Conservation (phyloP, 2,113 vertebrate genomes). For the Plecotus auritus region DNA sequence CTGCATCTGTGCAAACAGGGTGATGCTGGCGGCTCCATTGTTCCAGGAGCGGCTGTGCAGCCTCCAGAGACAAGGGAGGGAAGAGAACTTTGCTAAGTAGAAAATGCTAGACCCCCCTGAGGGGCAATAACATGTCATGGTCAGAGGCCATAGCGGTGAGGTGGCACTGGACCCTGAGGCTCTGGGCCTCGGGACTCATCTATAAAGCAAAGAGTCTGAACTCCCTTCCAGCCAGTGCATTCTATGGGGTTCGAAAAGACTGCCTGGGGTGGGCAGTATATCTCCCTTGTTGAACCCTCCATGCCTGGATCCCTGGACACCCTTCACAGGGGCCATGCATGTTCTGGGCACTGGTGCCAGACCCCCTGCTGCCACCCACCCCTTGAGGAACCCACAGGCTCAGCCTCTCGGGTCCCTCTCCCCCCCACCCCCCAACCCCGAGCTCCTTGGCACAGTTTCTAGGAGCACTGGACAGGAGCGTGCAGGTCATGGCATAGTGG, state of each 20-base stretch:
- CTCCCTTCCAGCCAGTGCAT: neutral
- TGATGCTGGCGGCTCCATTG: accelerated
- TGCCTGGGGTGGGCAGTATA: no score
- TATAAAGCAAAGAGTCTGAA: neutral
- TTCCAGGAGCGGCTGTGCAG: neutral
- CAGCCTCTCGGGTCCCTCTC: neutral
- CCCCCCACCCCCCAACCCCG: no score
- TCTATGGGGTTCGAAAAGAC: neutral
- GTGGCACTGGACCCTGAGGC: neutral
- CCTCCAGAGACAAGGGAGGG: neutral
- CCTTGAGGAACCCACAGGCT: neutral
- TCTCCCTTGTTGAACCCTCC: neutral
- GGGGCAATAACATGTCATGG: neutral
- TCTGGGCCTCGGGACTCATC: neutral
- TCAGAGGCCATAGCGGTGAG: neutral
- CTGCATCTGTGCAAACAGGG: neutral
- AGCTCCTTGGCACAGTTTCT: neutral
- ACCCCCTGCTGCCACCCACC: neutral
- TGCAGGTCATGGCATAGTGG: neutral
- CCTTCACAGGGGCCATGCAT: neutral
- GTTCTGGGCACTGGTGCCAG: neutral
- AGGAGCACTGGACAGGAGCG: neutral
- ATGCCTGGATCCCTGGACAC: neutral
- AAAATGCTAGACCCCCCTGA: neutral
- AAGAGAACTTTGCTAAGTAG: neutral